These are phyloP conservation scores for Oscheius onirici DNA, from an alignment of 2,888 invertebrate species.

Conservation along the genomic window DNA sequence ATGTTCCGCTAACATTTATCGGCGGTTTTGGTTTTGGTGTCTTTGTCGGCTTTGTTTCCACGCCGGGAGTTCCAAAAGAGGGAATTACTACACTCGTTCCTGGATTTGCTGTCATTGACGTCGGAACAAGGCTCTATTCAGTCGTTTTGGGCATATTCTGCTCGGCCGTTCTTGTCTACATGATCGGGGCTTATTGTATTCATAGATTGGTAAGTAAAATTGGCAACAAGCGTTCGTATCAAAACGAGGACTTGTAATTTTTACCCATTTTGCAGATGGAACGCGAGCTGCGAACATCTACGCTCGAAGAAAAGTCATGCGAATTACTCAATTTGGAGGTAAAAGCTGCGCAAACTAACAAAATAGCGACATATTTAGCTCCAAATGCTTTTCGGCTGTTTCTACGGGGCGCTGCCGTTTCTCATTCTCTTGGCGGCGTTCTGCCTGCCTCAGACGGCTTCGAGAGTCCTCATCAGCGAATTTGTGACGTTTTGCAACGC, in stretches of 20 bases:
- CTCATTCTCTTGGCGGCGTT: conserved; percentile 9
- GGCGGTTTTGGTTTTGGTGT: conserved; percentile 3
- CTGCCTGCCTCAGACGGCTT: neutral
- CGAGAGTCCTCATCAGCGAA: neutral
- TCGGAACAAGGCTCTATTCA: neutral
- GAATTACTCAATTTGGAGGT: conserved; percentile 7
- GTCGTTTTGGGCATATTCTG: neutral
- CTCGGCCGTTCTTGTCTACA: neutral
- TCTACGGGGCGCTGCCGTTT: conserved; percentile 12
- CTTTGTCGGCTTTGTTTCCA: neutral
- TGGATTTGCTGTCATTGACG: conserved; percentile 5
- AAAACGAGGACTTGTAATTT: no score
- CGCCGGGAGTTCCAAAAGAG: neutral
- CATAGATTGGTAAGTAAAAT: neutral
- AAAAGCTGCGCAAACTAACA: neutral
- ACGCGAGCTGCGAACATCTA: neutral
- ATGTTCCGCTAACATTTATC: neutral
- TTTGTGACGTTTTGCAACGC: conserved; percentile 2
- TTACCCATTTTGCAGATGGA: neutral
- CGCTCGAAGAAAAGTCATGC: conserved; percentile 5
- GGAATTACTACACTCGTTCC: neutral
- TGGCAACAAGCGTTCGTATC: no score
- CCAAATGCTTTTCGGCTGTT: conserved; percentile 23
- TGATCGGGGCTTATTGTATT: neutral
- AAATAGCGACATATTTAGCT: neutral